Conservation (phyloP, 1,140 invertebrate species). For the Drosophila asahinai region DNA sequence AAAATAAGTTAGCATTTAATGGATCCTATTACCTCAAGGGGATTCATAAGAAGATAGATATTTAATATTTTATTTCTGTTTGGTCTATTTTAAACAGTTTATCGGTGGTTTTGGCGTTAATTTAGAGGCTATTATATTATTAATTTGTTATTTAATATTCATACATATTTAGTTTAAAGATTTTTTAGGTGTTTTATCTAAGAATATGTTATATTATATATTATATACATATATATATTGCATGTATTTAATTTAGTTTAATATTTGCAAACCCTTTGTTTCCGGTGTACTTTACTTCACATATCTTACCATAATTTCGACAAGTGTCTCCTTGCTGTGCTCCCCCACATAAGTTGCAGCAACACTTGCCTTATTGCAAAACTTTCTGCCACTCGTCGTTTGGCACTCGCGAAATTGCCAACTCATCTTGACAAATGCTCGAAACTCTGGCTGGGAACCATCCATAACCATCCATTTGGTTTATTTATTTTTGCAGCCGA, state of each 20-base stretch:
- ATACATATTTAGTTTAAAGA: not conserved
- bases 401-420: slow-evolving; percentile 46
- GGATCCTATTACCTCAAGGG: too few relatives aligned
- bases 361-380: slow-evolving; percentile 45
- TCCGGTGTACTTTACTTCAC: not conserved
- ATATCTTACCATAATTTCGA: slow-evolving; percentile 18
- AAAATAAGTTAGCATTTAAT: too few relatives aligned
- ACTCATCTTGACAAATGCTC: slow-evolving; percentile 51
- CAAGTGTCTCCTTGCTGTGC: slow-evolving; percentile 19
- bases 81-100: too few relatives aligned
- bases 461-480: slow-evolving; percentile 1
- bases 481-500: slow-evolving; percentile 56
- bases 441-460: slow-evolving; percentile 29
- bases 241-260: not conserved
- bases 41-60: not conserved
- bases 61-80: not conserved
- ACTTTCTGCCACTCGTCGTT: slow-evolving; percentile 44
- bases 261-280: not conserved
- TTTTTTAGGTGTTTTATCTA: too few relatives aligned
- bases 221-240: too few relatives aligned
- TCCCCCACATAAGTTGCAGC: slow-evolving; percentile 16
- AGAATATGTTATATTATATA: too few relatives aligned
- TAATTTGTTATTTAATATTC: not conserved
- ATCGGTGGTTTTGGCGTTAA: not conserved
- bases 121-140: not conserved